Evolutionary conservation across 2,113 vertebrate genomes (phyloP), one percentile per base, ranked within the genome.

Genomic region (Guaruba guarouba): DNA sequence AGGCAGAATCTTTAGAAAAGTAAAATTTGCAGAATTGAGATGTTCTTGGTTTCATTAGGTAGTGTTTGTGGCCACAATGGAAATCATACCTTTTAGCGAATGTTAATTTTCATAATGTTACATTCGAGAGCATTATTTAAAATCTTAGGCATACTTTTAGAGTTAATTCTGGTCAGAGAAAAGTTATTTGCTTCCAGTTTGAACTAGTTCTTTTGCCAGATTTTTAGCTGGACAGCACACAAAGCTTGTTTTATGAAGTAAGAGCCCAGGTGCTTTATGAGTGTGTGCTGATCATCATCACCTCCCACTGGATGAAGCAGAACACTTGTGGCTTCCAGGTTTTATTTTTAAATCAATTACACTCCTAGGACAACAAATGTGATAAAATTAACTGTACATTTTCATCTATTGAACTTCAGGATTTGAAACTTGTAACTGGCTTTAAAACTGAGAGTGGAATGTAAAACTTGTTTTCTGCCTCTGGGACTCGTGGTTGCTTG

Each of bases 241-340:
- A 96, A 74, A 91, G 86, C 77, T 82, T 86, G 52, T 86, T 92
- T 88, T 88, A 78, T 96, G 81, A 93, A 93, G 81, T 74, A 91
- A 93, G 83, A 95, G 61, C 64, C 88, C 97, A 97, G 95, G 95
- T 97, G 95, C 81, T 94, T 79, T 94, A 49, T 33, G 86, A 92
- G 62, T 46, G 25, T 78, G n/a, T 80, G 57, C 68, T 41, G 52
- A 86, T 97, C 94, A 90, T 89, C 66, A 69, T 76, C 92, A 93
- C 78, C 57, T 91, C 88, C 90, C 93, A 68, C 81, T 64, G 91
- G 88, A 93, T 82, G 1, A 3, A 67, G 77, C 33, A 80, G 83
- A 96, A 64, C 82, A 75, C 29, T 74, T 78, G 28, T 20, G 37
- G 75, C 76, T 93, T 97, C 90, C 85, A 93, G 82, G 33, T 83